phyloP scores from a whole-genome alignment of 2,888 invertebrate species.

The Drosophila seclusa region DNA sequence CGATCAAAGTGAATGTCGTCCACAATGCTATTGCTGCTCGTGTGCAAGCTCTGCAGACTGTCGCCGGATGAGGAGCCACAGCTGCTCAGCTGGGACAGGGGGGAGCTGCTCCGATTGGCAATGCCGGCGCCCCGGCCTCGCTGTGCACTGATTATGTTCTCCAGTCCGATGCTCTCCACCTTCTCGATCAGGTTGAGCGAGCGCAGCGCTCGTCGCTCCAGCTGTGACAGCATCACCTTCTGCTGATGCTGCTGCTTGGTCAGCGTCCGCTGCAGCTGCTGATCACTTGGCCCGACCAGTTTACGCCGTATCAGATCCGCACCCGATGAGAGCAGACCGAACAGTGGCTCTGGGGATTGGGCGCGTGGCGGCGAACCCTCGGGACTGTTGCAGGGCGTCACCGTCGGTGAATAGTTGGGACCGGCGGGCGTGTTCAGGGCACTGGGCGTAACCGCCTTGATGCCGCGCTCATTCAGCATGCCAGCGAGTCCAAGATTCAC shows the following conservation, averaged over 20 bases:
- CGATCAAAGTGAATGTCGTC: slow-evolving; percentile 86
- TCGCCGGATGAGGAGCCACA: slow-evolving; percentile 85
- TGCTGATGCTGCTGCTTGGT: slow-evolving; percentile 80
- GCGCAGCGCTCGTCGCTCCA: slow-evolving; percentile 85
- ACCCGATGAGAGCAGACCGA: slow-evolving; percentile 87
- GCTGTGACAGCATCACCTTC: slow-evolving; percentile 83
- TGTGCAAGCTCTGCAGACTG: slow-evolving; percentile 88
- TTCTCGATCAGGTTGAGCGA: slow-evolving; percentile 88
- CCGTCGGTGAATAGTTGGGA: slow-evolving; percentile 90
- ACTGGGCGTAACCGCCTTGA: slow-evolving; percentile 90
- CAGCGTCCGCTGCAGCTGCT: slow-evolving; percentile 80
- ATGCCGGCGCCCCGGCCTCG: slow-evolving; percentile 86
- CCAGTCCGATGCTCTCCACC: slow-evolving; percentile 89
- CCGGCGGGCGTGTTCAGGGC: slow-evolving; percentile 88
- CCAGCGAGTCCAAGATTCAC: slow-evolving; percentile 89
- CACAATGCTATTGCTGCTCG: slow-evolving; percentile 82
- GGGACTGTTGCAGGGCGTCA: slow-evolving; percentile 95
- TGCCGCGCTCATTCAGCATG: slow-evolving; percentile 91
- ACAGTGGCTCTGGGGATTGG: slow-evolving; percentile 85
- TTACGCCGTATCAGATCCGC: slow-evolving; percentile 89
- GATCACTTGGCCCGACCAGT: slow-evolving; percentile 86
- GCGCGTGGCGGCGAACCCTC: slow-evolving; percentile 87
- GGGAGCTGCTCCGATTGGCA: slow-evolving; percentile 88
- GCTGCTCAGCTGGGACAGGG: slow-evolving; percentile 91
- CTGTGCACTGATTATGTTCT: slow-evolving; percentile 88